Percentiles rank a stretch among this genome's conserved stretches.
Conservation (phyloP, 2,113 vertebrate genomes). For the Morone saxatilis region DNA sequence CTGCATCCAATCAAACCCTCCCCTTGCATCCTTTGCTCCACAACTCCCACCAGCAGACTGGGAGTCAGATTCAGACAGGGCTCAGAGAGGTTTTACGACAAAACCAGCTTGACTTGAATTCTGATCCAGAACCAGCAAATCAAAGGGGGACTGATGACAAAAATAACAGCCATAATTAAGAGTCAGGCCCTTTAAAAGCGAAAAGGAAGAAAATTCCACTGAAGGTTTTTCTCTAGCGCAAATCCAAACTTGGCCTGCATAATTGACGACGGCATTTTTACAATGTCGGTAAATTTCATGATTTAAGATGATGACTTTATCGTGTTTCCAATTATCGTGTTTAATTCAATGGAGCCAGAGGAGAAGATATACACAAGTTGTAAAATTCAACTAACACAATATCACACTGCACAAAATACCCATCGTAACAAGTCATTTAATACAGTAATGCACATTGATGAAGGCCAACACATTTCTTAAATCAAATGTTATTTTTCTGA, state of each 20-base stretch:
- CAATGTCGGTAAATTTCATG: conserved; percentile 49
- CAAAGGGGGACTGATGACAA: conserved; percentile 64
- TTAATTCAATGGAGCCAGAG: conserved; percentile 48
- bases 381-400: conserved; percentile 49
- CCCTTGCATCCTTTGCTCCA: conserved; percentile 51
- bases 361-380: conserved; percentile 57
- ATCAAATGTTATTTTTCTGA: conserved; percentile 31
- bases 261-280: conserved; percentile 62
- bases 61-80: conserved; percentile 52
- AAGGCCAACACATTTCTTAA: conserved; percentile 31
- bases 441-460: neutral
- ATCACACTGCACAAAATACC: conserved; percentile 37
- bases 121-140: conserved; percentile 71
- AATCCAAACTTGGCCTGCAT: conserved; percentile 48
- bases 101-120: conserved; percentile 64
- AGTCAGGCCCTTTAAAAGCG: conserved; percentile 25
- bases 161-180: conserved; percentile 71
- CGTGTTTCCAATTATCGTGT: conserved; percentile 66
- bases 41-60: conserved; percentile 65
- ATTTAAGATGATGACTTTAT: conserved; percentile 70
- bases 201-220: conserved; percentile 40
- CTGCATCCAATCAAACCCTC: conserved; percentile 72
- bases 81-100: conserved; percentile 60
- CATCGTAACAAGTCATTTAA: conserved; percentile 28
- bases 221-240: conserved; percentile 28